Evolutionary conservation across 2,888 invertebrate species (phyloP).

Genomic region (Icerya purchasi): DNA sequence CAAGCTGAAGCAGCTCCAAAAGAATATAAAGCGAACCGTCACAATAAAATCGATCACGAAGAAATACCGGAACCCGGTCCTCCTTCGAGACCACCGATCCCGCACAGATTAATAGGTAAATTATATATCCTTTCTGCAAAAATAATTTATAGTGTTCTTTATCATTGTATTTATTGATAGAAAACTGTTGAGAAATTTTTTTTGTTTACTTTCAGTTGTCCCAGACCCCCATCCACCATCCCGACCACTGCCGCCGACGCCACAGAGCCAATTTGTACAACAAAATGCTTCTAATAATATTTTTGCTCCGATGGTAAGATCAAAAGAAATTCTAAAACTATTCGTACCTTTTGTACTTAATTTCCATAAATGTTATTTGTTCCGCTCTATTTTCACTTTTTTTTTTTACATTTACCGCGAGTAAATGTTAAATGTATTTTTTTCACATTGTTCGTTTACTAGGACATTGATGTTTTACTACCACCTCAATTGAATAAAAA

Average conservation of each 20-base stretch:
- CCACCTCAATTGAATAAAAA: slow-evolving; percentile 19
- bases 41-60: slow-evolving; percentile 27
- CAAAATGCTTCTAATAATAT: slow-evolving; percentile 48
- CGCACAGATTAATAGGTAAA: slow-evolving; percentile 59
- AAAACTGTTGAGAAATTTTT: background rate
- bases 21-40: slow-evolving; percentile 19
- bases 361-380: no score
- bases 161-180: no score
- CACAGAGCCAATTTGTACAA: slow-evolving; percentile 39
- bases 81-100: slow-evolving; percentile 68
- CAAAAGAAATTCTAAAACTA: no score
- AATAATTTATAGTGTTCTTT: no score
- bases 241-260: slow-evolving; percentile 67
- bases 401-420: no score
- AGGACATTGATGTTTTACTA: slow-evolving; percentile 4
- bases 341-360: no score
- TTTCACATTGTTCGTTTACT: slow-evolving; percentile 10
- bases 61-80: slow-evolving; percentile 58
- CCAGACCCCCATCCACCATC: slow-evolving; percentile 66
- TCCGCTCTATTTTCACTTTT: no score
- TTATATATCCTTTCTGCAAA: background rate
- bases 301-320: slow-evolving; percentile 63
- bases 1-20: slow-evolving; percentile 25
- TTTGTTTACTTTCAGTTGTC: slow-evolving; percentile 34
- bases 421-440: slow-evolving; percentile 1